Evolutionary conservation across 2,113 vertebrate species (phyloP), one percentile per base, ranked within the genome.

Genomic region (Rhea pennata): DNA sequence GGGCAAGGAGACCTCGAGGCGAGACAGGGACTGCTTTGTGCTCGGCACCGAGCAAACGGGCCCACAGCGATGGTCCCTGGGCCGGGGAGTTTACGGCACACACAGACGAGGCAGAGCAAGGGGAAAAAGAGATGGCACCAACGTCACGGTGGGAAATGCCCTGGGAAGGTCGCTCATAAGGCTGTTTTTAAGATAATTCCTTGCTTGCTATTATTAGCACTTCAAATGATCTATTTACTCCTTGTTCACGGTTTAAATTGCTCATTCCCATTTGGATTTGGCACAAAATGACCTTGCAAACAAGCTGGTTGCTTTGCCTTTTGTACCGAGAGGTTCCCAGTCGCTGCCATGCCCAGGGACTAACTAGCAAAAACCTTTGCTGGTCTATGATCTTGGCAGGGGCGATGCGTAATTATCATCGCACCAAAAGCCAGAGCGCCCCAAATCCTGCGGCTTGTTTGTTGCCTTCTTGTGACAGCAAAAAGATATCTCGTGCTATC

Each of bases 281-380:
- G 62, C n/a, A 87, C n/a, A 51, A 31, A 84, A 81, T 39, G 76
- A 66, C 46, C 88, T 80, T 66, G 65, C 4, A 88, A 73, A 50
- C 50, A 62, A 53, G 40, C 67, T 19, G 64, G 39, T 46, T 0
- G 1, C 66, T 50, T 4, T 71, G 31, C 22, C 46, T 24, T 51
- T 36, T 0, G 0, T 6, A 9, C 59, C 33, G 44, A 6, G n/a
- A 4, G 36, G 44, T 16, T 42, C 0, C 44, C 21, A 4, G 62
- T 61, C 4, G 0, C 16, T 23, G 72, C 58, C 84, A 39, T 13
- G 24, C 66, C 51, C 27, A 10, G 64, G 48, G 58, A 62, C 64
- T 21, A 56, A 73, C 7, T 4, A 69, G 23, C 56, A 50, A 53
- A 74, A 67, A 26, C 61, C 40, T 75, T 39, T 12, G 61, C 88